These are phyloP conservation scores for Shargacucullia verbasci DNA, from an alignment of 2,888 invertebrate genomes.

Conservation along the genomic window DNA sequence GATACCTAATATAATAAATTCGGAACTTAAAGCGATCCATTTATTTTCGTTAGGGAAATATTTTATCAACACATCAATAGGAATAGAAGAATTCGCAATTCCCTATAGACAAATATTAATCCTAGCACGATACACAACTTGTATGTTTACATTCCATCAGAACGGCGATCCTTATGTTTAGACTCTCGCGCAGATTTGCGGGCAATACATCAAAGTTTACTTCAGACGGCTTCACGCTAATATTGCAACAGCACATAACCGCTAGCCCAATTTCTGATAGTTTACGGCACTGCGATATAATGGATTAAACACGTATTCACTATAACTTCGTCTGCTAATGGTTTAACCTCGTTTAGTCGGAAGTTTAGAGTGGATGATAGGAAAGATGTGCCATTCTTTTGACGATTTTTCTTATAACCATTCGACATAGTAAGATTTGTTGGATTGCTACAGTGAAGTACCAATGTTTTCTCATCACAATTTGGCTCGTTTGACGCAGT, in stretches of 20 bases:
- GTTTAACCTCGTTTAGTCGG: slow-evolving; percentile 32
- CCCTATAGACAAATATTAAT: slow-evolving; percentile 39
- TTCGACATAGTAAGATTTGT: background rate
- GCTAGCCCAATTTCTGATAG: slow-evolving; percentile 35
- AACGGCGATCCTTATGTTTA: slow-evolving; percentile 34
- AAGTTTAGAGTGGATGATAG: slow-evolving; percentile 22
- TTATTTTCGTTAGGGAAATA: slow-evolving; percentile 14
- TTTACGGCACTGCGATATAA: slow-evolving; percentile 30
- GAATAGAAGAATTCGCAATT: slow-evolving; percentile 10
- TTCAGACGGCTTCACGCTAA: slow-evolving; percentile 17
- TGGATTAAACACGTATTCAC: slow-evolving; percentile 42
- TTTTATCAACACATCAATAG: slow-evolving; percentile 5
- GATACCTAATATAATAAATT: too few species aligned
- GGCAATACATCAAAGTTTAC: slow-evolving; percentile 45
- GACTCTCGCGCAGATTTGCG: slow-evolving; percentile 32
- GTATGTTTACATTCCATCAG: slow-evolving; percentile 23
- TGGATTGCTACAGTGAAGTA: background rate
- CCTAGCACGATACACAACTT: slow-evolving; percentile 7
- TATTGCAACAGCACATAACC: slow-evolving; percentile 30
- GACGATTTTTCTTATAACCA: slow-evolving; percentile 4
- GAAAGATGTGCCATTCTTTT: slow-evolving; percentile 16
- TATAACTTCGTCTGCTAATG: slow-evolving; percentile 37
- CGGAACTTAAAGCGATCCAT: slow-evolving; percentile 12
- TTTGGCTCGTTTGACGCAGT: too few species aligned
- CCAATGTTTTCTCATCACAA: too few species aligned